These are phyloP conservation scores for Hylyphantes graminicola DNA, from an alignment of 1,140 invertebrate species.

Conservation along the genomic window DNA sequence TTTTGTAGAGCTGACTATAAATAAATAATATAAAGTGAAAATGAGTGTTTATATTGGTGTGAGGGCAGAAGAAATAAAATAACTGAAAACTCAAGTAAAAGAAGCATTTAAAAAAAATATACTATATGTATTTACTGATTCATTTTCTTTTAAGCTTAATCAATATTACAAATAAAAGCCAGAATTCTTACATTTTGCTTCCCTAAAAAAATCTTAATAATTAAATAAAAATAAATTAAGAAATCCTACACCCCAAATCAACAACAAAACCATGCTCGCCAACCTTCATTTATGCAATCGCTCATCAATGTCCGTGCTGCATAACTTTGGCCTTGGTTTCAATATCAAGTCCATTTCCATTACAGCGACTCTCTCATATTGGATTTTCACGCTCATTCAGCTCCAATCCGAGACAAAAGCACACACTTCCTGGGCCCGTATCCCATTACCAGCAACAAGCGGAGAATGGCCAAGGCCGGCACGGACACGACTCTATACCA, in stretches of 20 bases:
- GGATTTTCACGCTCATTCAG: constrained; percentile 31
- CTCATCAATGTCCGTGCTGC: no score
- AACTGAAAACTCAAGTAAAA: no score
- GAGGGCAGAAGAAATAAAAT: no score
- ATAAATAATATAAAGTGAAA: no score
- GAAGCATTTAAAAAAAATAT: no score
- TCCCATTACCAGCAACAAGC: constrained; percentile 9
- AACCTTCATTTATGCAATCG: no score
- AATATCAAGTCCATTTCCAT: background rate
- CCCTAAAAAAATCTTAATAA: background rate
- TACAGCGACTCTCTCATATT: background rate
- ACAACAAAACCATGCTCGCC: background rate
- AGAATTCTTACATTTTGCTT: background rate
- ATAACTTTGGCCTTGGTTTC: background rate
- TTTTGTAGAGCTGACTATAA: no score
- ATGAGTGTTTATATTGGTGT: no score
- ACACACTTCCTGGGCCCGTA: constrained; percentile 28
- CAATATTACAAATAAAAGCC: background rate
- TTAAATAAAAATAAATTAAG: background rate
- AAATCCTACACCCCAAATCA: background rate
- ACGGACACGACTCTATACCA: background rate
- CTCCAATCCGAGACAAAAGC: constrained; percentile 28
- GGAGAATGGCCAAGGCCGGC: constrained; percentile 23
- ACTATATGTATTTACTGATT: no score
- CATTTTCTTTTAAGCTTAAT: no score